Conservation (phyloP, 2,888 invertebrate genomes). For the Vanessa cardui region DNA sequence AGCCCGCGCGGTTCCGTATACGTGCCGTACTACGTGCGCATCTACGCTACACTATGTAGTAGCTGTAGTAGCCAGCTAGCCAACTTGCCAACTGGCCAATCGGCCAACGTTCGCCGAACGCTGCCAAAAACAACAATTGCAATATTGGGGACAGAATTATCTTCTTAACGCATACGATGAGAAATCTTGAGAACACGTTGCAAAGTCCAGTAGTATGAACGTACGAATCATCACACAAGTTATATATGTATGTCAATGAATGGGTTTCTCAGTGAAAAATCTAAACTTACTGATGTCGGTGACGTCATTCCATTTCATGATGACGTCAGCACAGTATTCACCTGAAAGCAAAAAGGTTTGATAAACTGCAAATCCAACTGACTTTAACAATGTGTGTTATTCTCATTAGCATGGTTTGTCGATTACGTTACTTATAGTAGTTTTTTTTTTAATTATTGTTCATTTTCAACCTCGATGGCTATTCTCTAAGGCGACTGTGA, state of each 20-base stretch:
- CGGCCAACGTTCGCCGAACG: conserved; percentile 5
- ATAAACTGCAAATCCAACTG: background rate
- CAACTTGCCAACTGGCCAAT: conserved; percentile 10
- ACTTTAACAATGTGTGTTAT: background rate
- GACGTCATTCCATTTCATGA: conserved; percentile 81
- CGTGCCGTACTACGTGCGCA: background rate
- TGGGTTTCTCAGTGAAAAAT: background rate
- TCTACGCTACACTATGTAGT: conserved; percentile 17
- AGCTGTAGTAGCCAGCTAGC: conserved; percentile 6
- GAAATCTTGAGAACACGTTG: no score
- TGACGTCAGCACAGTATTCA: conserved; percentile 77
- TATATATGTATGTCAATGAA: background rate
- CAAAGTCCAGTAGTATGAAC: background rate
- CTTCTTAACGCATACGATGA: background rate
- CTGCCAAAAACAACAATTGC: conserved; percentile 28
- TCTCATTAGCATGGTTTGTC: background rate
- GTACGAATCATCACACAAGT: background rate
- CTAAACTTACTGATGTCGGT: conserved; percentile 76
- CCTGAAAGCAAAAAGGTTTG: conserved; percentile 62
- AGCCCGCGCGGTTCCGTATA: conserved; percentile 19
- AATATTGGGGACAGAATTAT: conserved; percentile 10
- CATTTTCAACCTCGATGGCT: no score
- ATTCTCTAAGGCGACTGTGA: no score
- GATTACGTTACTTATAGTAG: no score
- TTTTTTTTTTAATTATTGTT: no score